Conservation (phyloP, 2,113 vertebrate species). For the Elaphurus davidianus region DNA sequence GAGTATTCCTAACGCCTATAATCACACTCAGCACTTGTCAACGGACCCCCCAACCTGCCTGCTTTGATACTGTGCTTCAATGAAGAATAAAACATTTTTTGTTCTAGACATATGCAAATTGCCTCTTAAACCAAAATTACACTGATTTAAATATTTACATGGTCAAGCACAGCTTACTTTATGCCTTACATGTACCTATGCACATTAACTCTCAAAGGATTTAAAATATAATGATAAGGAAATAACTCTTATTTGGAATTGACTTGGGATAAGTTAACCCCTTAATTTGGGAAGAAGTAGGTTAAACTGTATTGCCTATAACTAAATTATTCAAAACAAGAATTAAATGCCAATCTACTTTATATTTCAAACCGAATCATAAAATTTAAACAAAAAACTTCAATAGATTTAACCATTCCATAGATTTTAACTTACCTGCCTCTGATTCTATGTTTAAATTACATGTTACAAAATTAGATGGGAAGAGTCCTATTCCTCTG, state of each 20-base stretch:
- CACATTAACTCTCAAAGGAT: neutral
- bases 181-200: neutral
- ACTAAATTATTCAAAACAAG: conserved; percentile 27
- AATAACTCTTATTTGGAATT: neutral
- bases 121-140: neutral
- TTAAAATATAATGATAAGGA: neutral
- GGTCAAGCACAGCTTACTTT: neutral
- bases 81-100: conserved; percentile 6
- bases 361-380: neutral
- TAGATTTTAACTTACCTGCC: conserved; percentile 82
- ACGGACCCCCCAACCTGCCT: neutral
- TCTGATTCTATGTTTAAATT: conserved; percentile 91
- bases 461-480: conserved; percentile 97
- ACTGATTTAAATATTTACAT: neutral
- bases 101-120: neutral
- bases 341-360: conserved; percentile 7
- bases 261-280: neutral
- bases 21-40: neutral
- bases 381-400: neutral
- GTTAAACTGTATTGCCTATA: neutral
- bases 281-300: neutral
- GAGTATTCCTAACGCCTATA: neutral
- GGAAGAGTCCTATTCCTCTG: conserved; percentile 95
- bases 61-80: neutral
- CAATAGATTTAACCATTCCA: neutral